phyloP scores from a whole-genome alignment of 2,797 vertebrate genomes.

The Ciconia nigra region DNA sequence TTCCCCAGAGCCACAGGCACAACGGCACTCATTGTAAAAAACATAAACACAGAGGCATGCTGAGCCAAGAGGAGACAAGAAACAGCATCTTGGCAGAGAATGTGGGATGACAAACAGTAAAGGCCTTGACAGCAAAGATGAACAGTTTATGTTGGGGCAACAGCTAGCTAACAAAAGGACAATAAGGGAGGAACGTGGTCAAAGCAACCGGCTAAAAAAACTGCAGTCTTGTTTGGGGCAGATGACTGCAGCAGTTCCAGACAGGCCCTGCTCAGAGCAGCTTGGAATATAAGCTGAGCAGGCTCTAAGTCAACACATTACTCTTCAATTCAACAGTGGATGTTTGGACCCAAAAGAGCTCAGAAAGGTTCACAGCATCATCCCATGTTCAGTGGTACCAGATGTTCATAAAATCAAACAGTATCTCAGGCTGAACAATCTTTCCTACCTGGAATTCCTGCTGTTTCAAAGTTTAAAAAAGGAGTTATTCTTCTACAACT shows the following conservation, averaged over 20 bases:
- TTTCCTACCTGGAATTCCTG: not conserved
- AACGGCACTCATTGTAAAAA: slow-evolving; percentile 19
- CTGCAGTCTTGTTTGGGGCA: not conserved
- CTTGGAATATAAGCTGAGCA: not conserved
- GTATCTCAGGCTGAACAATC: not conserved
- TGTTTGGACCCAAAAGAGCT: not conserved
- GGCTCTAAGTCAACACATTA: not conserved
- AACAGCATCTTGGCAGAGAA: slow-evolving; percentile 44
- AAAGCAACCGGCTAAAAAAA: not conserved
- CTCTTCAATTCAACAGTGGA: not conserved
- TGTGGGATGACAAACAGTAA: not conserved
- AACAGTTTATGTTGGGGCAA: slow-evolving; percentile 33
- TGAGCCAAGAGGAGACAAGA: slow-evolving; percentile 47
- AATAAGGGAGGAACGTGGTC: slow-evolving; percentile 1
- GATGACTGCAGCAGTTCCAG: not conserved
- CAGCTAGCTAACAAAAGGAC: slow-evolving; percentile 32
- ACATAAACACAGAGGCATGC: not conserved
- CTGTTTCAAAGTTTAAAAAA: not conserved
- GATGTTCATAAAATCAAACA: not conserved
- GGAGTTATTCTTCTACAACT: accelerated
- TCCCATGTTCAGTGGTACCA: not conserved
- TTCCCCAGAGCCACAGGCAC: not conserved
- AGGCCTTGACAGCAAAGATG: slow-evolving; percentile 47
- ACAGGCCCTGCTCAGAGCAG: not conserved
- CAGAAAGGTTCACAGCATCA: not conserved